These are phyloP conservation scores for Ctenoplectra terminalis DNA, from an alignment of 1,140 invertebrate species.

Conservation along the genomic window DNA sequence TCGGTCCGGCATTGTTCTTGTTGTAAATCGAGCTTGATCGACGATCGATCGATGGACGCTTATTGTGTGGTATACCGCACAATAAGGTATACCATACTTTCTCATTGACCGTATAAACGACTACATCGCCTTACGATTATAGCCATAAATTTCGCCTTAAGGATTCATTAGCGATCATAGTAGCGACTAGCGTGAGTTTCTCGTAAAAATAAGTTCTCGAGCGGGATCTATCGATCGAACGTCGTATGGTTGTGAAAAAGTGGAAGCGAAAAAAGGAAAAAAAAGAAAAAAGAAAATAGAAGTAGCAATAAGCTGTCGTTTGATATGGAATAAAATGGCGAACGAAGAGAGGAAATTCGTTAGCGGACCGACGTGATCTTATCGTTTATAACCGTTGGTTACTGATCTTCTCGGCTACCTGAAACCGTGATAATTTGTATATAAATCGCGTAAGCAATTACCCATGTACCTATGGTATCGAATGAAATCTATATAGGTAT, in stretches of 20 bases:
- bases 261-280: background rate
- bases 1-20: background rate
- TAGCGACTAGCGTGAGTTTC: slow-evolving; percentile 11
- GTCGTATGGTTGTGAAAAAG: background rate
- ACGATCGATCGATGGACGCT: slow-evolving; percentile 5
- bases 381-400: slow-evolving; percentile 18
- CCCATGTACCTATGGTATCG: slow-evolving; percentile 57
- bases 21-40: background rate
- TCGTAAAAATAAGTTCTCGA: background rate
- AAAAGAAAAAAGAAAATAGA: background rate
- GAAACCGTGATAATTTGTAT: slow-evolving; percentile 69
- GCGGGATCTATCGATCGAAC: slow-evolving; percentile 15
- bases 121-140: slow-evolving; percentile 35
- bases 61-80: no score
- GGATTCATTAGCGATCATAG: slow-evolving; percentile 4
- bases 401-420: slow-evolving; percentile 67
- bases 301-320: slow-evolving; percentile 18
- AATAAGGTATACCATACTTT: background rate
- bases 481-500: slow-evolving; percentile 52
- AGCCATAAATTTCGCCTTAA: slow-evolving; percentile 39
- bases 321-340: background rate
- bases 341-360: background rate
- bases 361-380: background rate
- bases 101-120: slow-evolving; percentile 36
- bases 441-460: slow-evolving; percentile 66